Evolutionary conservation across 2,113 vertebrate genomes (phyloP).

Genomic region (Clarias magur): DNA sequence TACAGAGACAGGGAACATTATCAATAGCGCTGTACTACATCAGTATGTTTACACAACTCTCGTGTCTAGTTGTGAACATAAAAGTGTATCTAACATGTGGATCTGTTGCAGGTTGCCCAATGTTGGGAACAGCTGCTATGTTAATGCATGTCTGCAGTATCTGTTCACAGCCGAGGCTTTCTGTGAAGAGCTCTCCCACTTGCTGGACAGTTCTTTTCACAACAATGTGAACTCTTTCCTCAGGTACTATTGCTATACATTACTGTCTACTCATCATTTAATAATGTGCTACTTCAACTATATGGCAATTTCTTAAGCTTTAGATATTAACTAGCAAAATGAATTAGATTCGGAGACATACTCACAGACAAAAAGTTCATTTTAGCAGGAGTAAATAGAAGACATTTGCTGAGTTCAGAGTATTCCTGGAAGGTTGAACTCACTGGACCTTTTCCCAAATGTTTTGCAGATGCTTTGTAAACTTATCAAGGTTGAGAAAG

Average conservation of each 20-base stretch:
- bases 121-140: not conserved
- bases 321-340: not conserved
- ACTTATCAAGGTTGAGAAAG: not conserved
- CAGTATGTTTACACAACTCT: not conserved
- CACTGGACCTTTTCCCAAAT: not conserved
- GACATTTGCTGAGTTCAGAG: not conserved
- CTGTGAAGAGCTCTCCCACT: not conserved
- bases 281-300: not conserved
- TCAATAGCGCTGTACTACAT: not conserved
- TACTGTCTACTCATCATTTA: not conserved
- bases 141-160: not conserved
- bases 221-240: not conserved
- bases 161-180: not conserved
- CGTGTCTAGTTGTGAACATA: not conserved
- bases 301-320: not conserved
- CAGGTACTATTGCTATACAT: not conserved
- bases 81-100: not conserved
- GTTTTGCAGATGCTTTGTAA: constrained; percentile 14
- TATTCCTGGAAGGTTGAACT: not conserved
- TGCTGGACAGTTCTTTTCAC: not conserved
- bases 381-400: not conserved
- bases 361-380: not conserved
- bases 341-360: not conserved
- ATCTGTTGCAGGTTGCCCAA: not conserved
- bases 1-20: not conserved